Evolutionary conservation across 2,113 vertebrate genomes (phyloP), one percentile per base, ranked within the genome.

Genomic region (pig (Sus scrofa)): DNA sequence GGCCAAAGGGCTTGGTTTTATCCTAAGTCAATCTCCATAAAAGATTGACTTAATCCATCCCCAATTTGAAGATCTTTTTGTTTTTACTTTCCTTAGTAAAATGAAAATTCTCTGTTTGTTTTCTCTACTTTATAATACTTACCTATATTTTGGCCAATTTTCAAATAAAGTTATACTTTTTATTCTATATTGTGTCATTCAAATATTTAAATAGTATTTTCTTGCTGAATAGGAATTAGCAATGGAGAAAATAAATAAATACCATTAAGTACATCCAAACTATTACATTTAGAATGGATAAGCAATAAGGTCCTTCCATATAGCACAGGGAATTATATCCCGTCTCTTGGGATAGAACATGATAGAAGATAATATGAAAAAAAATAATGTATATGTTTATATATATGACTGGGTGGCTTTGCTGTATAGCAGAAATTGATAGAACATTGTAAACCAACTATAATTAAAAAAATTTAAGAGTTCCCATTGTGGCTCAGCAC

Each of bases 201-300:
- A 94, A 65, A 24, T n/a, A 87, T 63, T 14, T 85, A 79, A 84
- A 50, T 58, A 6, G 1, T 30, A 81, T 75, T 92, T 94, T 73
- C n/a, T 94, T 81, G 6, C 7, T 82, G 2, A 88, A 5, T 82
- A 77, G 26, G 27, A 19, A 70, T 81, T 71, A 75, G 3, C 3
- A n/a, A 58, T 60, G 6, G 14, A 68, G 89, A 84, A 13, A 86
- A 74, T 79, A 73, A 89, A 71, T 77, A 74, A 75, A 93, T 62
- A 1, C 4, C 30, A 54, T 82, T 77, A 74, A 44, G 44, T 44
- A 44, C 5, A 44, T 44, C 44, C 44, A 44, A 44, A 44, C 44
- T 44, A 44, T 44, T 44, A 44, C 44, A 44, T 44, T 44, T 44
- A 44, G 44, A 44, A 44, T 44, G 44, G 8, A 44, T 44, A 44